These are phyloP conservation scores for Pan troglodytes DNA, from an alignment of 2,113 vertebrate genomes.

Conservation along the genomic window NHGRI_mPanTro3-v2.1_pri NC_072407.2:127923501-127924000, in stretches of 20 bases:
- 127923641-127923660: neutral
- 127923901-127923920: slow-evolving; percentile 7
- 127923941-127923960: neutral
- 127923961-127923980: neutral
- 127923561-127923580: slow-evolving; percentile 68
- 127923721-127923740: neutral
- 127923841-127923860: slow-evolving; percentile 11
- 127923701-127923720: slow-evolving; percentile 18
- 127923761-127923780: neutral
- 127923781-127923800: neutral
- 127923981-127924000: neutral
- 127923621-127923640: slow-evolving; percentile 34
- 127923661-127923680: neutral
- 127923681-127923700: neutral
- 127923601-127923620: slow-evolving; percentile 44
- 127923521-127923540: slow-evolving; percentile 80
- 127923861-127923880: neutral
- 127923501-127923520: slow-evolving; percentile 71
- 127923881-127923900: neutral
- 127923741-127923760: neutral
- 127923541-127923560: slow-evolving; percentile 74
- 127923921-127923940: neutral
- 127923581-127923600: slow-evolving; percentile 71
- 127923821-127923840: neutral
- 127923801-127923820: neutral